These are phyloP conservation scores for Acanthaster planci DNA, from an alignment of 35 echinoderm and acorn worm genomes.

Conservation along the genomic window DNA sequence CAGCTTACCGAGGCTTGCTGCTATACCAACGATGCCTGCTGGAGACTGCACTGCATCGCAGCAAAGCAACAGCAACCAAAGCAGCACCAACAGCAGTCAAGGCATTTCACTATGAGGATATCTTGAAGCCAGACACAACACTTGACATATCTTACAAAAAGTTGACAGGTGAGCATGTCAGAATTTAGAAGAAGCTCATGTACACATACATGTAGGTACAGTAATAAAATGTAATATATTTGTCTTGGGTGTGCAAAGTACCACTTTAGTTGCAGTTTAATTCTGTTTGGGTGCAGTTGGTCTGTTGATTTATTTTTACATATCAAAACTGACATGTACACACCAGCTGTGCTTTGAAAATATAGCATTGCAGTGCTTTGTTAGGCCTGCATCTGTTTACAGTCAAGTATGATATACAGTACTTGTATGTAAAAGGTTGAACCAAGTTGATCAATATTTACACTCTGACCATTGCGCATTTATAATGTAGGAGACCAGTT, in stretches of 20 bases:
- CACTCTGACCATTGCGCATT: too few species aligned
- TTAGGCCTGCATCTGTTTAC: too few species aligned
- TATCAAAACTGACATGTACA: too few species aligned
- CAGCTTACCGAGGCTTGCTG: background rate
- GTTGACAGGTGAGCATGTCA: constrained; percentile 64
- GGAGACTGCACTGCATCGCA: constrained; percentile 3
- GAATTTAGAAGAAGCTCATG: background rate
- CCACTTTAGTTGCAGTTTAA: too few species aligned
- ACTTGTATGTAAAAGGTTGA: too few species aligned
- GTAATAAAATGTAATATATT: background rate
- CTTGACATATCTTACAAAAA: constrained; percentile 73
- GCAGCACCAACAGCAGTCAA: constrained; percentile 49
- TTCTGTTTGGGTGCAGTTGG: too few species aligned
- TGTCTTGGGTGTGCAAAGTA: background rate
- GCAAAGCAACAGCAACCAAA: constrained; percentile 55
- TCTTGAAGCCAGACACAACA: constrained; percentile 57
- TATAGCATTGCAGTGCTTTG: too few species aligned
- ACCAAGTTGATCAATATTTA: too few species aligned
- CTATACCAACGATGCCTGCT: constrained; percentile 2
- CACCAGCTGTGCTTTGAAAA: too few species aligned
- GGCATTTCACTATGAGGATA: constrained; percentile 82
- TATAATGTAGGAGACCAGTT: too few species aligned
- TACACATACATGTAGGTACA: background rate
- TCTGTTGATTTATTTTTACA: too few species aligned
- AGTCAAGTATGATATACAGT: too few species aligned